A percentile compares a stretch with the other conserved stretches of the same genome.
Conservation (phyloP, 1,140 invertebrate species). For the Paralvinella palmiformis region DNA sequence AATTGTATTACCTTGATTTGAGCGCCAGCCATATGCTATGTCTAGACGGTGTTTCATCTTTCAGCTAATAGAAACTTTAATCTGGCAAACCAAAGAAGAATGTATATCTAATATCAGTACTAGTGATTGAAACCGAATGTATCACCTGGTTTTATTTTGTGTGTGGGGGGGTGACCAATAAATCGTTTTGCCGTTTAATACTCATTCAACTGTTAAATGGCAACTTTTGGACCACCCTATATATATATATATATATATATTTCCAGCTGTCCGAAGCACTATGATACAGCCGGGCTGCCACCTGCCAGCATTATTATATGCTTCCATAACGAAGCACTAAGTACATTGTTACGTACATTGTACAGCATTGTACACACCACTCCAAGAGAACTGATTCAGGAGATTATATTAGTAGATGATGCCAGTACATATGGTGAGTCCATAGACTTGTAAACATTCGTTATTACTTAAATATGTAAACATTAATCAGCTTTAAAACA, state of each 20-base stretch:
- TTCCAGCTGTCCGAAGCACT: background rate
- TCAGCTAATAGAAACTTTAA: no score
- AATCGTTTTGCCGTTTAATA: background rate
- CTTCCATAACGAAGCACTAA: constrained; percentile 84
- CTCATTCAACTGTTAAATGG: background rate
- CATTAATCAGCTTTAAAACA: no score
- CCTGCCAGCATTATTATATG: constrained; percentile 69
- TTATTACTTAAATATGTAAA: no score
- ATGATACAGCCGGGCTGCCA: background rate
- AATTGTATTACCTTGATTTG: no score
- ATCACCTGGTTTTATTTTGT: background rate
- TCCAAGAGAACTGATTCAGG: constrained; percentile 70
- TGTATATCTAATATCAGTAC: no score
- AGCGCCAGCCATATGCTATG: no score
- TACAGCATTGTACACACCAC: constrained; percentile 79
- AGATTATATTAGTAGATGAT: constrained; percentile 88
- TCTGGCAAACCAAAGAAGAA: no score
- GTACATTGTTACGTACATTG: constrained; percentile 74
- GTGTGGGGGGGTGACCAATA: background rate
- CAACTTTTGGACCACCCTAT: background rate
- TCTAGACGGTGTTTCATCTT: background rate
- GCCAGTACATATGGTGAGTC: constrained; percentile 58
- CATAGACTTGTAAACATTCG: no score
- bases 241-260: background rate
- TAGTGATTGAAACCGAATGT: no score